A percentile compares a stretch with the other conserved stretches of the same genome.
Evolutionary conservation across 2,888 invertebrate species (phyloP).

Genomic region (Trypoxylon attenuatum): DNA sequence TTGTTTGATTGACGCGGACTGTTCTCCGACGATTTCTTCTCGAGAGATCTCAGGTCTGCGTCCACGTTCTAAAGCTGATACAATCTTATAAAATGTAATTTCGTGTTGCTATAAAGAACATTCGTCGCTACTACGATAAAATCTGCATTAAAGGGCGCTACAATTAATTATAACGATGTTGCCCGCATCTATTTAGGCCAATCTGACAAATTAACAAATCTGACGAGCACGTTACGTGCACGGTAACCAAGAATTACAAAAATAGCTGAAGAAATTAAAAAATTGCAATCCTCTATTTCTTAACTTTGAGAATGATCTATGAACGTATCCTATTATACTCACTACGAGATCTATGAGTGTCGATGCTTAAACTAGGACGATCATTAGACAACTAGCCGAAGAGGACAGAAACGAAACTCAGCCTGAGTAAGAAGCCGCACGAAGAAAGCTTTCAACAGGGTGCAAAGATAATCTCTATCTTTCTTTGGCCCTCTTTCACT

Average conservation of each 20-base stretch:
- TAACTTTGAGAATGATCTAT: no score
- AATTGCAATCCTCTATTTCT: no score
- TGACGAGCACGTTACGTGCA: no score
- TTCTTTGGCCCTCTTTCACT: no score
- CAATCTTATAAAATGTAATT: slow-evolving; percentile 14
- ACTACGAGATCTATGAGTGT: no score
- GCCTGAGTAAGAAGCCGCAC: background rate
- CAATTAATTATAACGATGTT: background rate
- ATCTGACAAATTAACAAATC: background rate
- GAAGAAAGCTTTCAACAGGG: background rate
- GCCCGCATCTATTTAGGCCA: background rate
- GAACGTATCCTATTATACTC: no score
- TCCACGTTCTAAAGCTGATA: background rate
- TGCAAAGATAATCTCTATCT: background rate
- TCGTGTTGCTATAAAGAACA: slow-evolving; percentile 16
- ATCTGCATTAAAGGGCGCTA: slow-evolving; percentile 18
- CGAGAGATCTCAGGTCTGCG: slow-evolving; percentile 14
- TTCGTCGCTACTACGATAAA: slow-evolving; percentile 16
- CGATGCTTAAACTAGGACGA: no score
- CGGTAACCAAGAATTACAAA: background rate
- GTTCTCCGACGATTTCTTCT: slow-evolving; percentile 1
- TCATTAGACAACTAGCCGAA: no score
- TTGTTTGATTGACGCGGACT: slow-evolving; percentile 8
- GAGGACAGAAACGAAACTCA: slow-evolving; percentile 26
- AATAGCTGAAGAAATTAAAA: background rate